A percentile compares a stretch with the other conserved stretches of the same genome.
These are phyloP conservation scores for Megaptera novaeangliae DNA, from an alignment of 2,113 vertebrate genomes.

Conservation along the genomic window DNA sequence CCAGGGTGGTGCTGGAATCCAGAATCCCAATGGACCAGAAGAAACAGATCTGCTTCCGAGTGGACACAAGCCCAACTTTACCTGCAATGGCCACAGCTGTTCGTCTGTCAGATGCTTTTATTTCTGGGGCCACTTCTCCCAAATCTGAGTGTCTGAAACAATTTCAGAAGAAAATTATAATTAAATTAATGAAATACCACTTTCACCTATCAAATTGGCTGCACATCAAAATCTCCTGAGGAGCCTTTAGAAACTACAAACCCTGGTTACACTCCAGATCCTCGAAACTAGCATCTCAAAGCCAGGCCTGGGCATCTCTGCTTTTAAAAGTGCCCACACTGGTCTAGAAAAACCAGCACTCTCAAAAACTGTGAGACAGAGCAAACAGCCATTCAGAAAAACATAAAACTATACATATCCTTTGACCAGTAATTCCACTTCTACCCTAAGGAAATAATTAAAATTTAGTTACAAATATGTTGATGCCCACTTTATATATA, in stretches of 20 bases:
- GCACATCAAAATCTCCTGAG: neutral
- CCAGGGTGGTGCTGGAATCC: neutral
- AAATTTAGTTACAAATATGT: slow-evolving; percentile 56
- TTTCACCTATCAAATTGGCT: neutral
- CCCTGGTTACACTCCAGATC: neutral
- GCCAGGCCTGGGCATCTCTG: neutral
- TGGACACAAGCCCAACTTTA: neutral
- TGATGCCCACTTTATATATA: slow-evolving; percentile 13
- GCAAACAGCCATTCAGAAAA: neutral
- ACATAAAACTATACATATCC: slow-evolving; percentile 39
- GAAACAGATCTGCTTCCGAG: neutral
- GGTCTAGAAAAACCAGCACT: neutral
- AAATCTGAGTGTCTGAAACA: slow-evolving; percentile 69
- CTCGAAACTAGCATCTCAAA: neutral
- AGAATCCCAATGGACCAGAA: neutral
- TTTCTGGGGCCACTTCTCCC: slow-evolving; percentile 67
- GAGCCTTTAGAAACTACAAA: neutral
- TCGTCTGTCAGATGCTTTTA: slow-evolving; percentile 62
- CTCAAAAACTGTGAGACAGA: neutral
- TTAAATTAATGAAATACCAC: slow-evolving; percentile 22
- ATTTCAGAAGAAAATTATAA: slow-evolving; percentile 55
- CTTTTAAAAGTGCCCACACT: neutral
- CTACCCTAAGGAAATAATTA: slow-evolving; percentile 58
- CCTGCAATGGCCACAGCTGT: slow-evolving; percentile 64
- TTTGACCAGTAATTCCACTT: slow-evolving; percentile 63